Percentiles rank a stretch among this genome's conserved stretches.
These are phyloP conservation scores for Hepsetus odoe DNA, from an alignment of 2,113 vertebrate genomes.

Conservation along the genomic window DNA sequence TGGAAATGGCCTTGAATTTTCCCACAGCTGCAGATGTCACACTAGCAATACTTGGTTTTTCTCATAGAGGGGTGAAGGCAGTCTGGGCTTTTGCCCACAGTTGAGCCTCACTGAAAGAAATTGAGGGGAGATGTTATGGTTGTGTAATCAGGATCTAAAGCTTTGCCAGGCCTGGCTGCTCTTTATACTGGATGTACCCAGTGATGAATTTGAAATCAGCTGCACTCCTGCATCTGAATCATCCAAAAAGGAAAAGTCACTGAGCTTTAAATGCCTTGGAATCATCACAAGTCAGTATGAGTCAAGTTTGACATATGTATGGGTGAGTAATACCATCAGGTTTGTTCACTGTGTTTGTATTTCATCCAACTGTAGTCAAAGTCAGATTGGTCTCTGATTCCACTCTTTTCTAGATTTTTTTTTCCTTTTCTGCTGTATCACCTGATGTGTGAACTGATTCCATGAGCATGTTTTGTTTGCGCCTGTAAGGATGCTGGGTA, in stretches of 20 bases:
- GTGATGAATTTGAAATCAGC: background rate
- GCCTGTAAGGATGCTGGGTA: conserved; percentile 11
- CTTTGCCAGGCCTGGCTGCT: background rate
- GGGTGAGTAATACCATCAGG: background rate
- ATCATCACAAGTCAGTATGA: background rate
- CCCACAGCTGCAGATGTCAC: conserved; percentile 23
- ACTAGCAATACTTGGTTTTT: background rate
- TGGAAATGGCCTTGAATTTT: background rate
- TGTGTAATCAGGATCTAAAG: background rate
- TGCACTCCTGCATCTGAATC: conserved; percentile 1
- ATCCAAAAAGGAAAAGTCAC: conserved; percentile 1
- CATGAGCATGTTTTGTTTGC: conserved; percentile 34
- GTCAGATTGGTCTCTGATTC: background rate
- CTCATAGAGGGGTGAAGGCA: background rate
- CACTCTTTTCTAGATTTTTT: conserved; percentile 14
- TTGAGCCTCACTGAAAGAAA: background rate
- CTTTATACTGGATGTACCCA: background rate
- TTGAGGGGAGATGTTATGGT: background rate
- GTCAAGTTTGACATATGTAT: background rate
- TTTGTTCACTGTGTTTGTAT: background rate
- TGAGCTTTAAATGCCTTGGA: background rate
- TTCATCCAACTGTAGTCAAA: background rate
- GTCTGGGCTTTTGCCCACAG: background rate
- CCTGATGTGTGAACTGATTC: background rate
- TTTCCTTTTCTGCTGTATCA: conserved; percentile 6